A percentile compares a stretch with the other conserved stretches of the same genome.
These are phyloP conservation scores for Stichodactyla helianthus DNA, from an alignment of 64 coral and sea anemone species.

Conservation along the genomic window DNA sequence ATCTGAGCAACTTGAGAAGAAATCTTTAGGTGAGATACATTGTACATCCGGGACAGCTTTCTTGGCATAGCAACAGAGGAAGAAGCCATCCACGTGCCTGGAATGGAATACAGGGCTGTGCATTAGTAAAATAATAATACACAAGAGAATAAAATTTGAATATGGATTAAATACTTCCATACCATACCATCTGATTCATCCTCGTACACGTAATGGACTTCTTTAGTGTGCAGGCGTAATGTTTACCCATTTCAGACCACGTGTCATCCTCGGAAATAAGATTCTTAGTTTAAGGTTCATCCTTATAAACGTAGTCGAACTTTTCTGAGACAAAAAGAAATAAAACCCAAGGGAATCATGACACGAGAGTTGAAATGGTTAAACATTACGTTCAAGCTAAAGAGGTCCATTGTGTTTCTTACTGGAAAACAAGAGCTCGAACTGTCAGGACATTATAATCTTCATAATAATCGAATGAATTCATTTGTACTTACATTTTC, in stretches of 20 bases:
- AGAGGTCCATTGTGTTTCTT: neutral
- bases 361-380: too few species aligned
- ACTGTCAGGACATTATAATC: neutral
- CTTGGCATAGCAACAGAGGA: slow-evolving; percentile 44
- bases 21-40: slow-evolving; percentile 30
- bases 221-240: too few species aligned
- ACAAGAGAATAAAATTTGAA: neutral
- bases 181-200: too few species aligned
- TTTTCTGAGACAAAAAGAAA: neutral
- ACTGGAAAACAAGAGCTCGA: neutral
- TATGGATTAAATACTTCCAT: neutral
- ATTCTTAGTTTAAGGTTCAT: neutral
- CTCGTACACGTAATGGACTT: too few species aligned
- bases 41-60: neutral
- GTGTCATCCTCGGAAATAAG: neutral
- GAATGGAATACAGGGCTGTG: neutral
- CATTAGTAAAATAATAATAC: neutral
- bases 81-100: slow-evolving; percentile 12
- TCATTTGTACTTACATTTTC: slow-evolving; percentile 15
- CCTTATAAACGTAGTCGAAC: neutral
- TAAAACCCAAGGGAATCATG: too few species aligned
- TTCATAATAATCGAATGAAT: neutral
- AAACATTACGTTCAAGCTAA: neutral
- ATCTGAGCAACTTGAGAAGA: slow-evolving; percentile 45
- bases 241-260: neutral